Evolutionary conservation across 2,797 vertebrate genomes (phyloP), one percentile per base, ranked within the genome.

Genomic region (Ara ararauna): DNA sequence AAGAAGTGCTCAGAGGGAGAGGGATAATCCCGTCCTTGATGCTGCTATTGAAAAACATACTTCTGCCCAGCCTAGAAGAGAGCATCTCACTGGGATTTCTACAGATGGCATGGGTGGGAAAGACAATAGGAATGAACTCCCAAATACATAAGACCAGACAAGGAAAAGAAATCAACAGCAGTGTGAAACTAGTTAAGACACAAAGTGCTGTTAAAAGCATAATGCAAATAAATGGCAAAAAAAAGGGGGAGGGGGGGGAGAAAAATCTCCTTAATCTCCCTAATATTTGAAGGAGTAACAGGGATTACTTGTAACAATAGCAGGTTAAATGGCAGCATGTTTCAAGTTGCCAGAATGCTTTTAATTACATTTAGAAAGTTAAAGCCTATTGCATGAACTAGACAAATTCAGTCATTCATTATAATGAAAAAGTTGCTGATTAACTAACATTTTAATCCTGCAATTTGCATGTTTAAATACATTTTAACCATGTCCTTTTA

Each of bases 371-470:
- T 87, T 32, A 87, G 17, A 67, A 93, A 93, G 60, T 73, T 58
- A 29, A 84, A 84, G 60, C 47, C 47, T 71, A 74, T 11, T 76
- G 17, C 44, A 77, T 13, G 78, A 44, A 53, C 40, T 13, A 76
- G 38, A 85, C 23, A 85, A 85, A 78, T 87, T 51, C 72, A 90
- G 51, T 47, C 2, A 4, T 51, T 87, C 20, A 61, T 82, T 86
- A 64, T 71, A 48, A 91, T 38, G 88, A 73, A n/a, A 75, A 80
- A 68, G 74, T 29, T 71, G 83, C 68, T 83, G 94, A 90, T 85
- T 80, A 2, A 0, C 65, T 75, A 74, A 34, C 48, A 58, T 87
- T 91, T 87, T 61, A 90, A 90, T 88, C 73, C 85, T 73, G 40
- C 53, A 81, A 85, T 85, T 89, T 83, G 71, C 48, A 82, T 22